Evolutionary conservation across 2,888 invertebrate species (phyloP).

Genomic region (Coremacera marginata): DNA sequence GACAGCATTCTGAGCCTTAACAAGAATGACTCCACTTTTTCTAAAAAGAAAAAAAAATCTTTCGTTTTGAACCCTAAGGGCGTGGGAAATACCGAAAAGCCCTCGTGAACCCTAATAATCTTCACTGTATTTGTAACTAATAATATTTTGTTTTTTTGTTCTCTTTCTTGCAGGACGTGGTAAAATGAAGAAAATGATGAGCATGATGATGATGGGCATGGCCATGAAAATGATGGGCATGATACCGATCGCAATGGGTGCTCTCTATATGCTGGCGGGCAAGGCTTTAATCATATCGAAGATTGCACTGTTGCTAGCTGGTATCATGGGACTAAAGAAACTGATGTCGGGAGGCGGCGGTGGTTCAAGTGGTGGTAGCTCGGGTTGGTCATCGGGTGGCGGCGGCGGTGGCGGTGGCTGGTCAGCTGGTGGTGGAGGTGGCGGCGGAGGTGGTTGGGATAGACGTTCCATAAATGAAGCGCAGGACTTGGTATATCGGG

Average conservation of each 20-base stretch:
- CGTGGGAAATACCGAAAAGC: too few species aligned
- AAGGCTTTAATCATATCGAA: conserved; percentile 86
- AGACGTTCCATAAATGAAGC: conserved; percentile 75
- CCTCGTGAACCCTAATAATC: too few species aligned
- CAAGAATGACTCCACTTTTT: too few species aligned
- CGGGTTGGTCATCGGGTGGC: conserved; percentile 71
- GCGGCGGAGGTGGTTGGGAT: conserved; percentile 79
- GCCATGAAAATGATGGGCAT: conserved; percentile 87
- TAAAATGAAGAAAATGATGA: conserved; percentile 92
- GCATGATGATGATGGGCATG: conserved; percentile 90
- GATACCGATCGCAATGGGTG: conserved; percentile 84
- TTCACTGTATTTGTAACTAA: conserved; percentile 1
- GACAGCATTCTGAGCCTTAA: too few species aligned
- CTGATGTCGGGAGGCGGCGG: conserved; percentile 77
- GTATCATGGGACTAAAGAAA: conserved; percentile 87
- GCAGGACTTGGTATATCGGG: conserved; percentile 80
- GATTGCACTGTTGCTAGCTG: conserved; percentile 83
- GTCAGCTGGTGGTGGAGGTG: conserved; percentile 70
- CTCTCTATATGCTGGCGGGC: conserved; percentile 84
- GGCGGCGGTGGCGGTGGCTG: conserved; percentile 67
- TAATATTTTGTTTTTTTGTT: conserved; percentile 42
- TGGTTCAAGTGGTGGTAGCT: conserved; percentile 69
- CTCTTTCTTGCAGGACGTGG: conserved; percentile 75
- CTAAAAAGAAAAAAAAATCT: too few species aligned
- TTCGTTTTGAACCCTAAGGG: too few species aligned